Evolutionary conservation across 2,797 vertebrate species (phyloP), one percentile per base, ranked within the genome.

Genomic region (Phaenicophaeus curvirostris): DNA sequence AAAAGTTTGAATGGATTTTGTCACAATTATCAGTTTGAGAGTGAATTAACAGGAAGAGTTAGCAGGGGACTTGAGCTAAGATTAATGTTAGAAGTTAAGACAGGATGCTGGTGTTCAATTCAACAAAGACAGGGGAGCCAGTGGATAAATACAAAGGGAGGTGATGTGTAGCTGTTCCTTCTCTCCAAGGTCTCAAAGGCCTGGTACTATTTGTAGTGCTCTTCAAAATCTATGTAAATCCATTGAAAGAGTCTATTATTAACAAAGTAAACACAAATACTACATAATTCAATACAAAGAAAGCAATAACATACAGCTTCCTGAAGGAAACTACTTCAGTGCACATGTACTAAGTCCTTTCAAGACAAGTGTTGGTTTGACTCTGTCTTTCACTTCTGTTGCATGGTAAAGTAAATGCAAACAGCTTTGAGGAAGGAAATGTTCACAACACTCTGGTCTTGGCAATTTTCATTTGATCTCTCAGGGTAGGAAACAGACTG

Each of bases 381-480:
- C 46, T 17, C 15, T 41, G 20, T 75, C 31, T 53, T 88, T 78
- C 85, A 46, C 33, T 86, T 86, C 58, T 6, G 2, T 80, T 82
- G 19, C 48, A 44, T 3, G 6, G 48, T 35, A 69, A 80, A 87
- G 66, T 46, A 48, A 63, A 15, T 68, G 13, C 23, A 86, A 78
- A 73, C 8, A 78, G 37, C 35, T 90, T 81, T 63, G 73, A 85
- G 55, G 57, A 89, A 73, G 42, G 35, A 68, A 84, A 39, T 90
- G 21, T 71, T 87, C 62, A 65, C 35, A 91, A 79, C 42, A 62
- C 37, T 58, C 18, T 7, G 25, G 23, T 83, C 46, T 73, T 73
- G 65, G 48, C 23, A 74, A 83, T 65, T 86, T 77, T 89, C 19
- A 33, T 91, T 83, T 90, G 62, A 78, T 95, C 21, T 93, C 66